These are phyloP conservation scores for Yoshiicerus persimilis DNA, from an alignment of 1,140 invertebrate genomes.

Conservation along the genomic window DNA sequence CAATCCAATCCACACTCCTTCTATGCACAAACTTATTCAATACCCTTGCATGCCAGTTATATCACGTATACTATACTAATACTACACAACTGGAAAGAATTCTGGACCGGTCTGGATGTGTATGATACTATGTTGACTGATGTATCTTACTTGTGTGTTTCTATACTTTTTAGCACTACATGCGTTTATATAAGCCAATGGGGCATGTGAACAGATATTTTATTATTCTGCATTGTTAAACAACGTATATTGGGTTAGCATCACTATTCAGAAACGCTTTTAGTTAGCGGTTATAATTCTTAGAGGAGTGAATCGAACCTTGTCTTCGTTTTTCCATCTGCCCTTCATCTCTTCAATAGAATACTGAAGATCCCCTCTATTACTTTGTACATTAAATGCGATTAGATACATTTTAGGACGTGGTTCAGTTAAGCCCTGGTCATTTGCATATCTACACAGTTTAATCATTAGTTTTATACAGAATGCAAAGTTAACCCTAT, in stretches of 20 bases:
- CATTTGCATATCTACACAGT: too few species aligned
- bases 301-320: neutral
- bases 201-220: neutral
- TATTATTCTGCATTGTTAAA: neutral
- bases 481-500: too few species aligned
- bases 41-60: neutral
- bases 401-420: too few species aligned
- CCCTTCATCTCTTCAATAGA: neutral
- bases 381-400: too few species aligned
- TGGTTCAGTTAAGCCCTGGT: too few species aligned
- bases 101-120: neutral
- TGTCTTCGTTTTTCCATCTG: neutral
- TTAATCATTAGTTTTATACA: too few species aligned
- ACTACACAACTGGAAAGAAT: neutral
- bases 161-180: neutral
- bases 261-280: neutral
- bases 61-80: neutral
- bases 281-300: neutral
- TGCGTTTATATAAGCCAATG: too few species aligned
- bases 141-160: neutral
- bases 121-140: too few species aligned
- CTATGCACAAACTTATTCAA: neutral
- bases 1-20: neutral
- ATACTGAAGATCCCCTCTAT: neutral
- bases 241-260: neutral